Evolutionary conservation across 2,888 invertebrate species (phyloP).

Genomic region (Lithophane socia): DNA sequence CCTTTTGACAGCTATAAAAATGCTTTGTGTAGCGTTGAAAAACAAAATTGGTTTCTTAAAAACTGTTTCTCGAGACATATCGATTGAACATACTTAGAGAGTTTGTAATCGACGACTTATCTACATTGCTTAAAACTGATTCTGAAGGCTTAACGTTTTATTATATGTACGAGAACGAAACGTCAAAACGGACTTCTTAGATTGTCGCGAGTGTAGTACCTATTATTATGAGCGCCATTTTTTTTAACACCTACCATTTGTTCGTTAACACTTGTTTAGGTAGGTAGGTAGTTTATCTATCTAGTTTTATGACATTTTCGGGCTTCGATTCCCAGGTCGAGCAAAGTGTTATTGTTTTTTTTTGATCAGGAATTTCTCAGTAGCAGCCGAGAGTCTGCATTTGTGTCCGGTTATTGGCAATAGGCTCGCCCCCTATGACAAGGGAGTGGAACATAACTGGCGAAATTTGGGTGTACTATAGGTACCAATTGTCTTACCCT

Average conservation of each 20-base stretch:
- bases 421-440: background rate
- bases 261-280: slow-evolving; percentile 2
- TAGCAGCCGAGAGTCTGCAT: background rate
- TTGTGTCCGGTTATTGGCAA: background rate
- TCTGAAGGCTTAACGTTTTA: too few relatives aligned
- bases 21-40: too few relatives aligned
- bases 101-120: too few relatives aligned
- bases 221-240: slow-evolving; percentile 5
- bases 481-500: background rate
- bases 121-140: too few relatives aligned
- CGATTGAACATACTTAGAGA: too few relatives aligned
- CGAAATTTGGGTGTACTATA: background rate
- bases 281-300: background rate
- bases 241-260: slow-evolving; percentile 19
- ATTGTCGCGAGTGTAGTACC: too few relatives aligned
- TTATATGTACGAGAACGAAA: too few relatives aligned
- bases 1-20: too few relatives aligned
- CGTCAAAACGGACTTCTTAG: too few relatives aligned
- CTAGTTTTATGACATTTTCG: background rate
- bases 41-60: too few relatives aligned
- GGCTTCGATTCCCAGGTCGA: background rate
- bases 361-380: background rate
- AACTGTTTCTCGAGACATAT: too few relatives aligned
- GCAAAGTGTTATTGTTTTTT: background rate
- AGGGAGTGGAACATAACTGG: background rate